Percentiles rank a stretch among this genome's conserved stretches.
phyloP scores from a whole-genome alignment of 1,140 invertebrate species.

The Cydia strobilella region DNA sequence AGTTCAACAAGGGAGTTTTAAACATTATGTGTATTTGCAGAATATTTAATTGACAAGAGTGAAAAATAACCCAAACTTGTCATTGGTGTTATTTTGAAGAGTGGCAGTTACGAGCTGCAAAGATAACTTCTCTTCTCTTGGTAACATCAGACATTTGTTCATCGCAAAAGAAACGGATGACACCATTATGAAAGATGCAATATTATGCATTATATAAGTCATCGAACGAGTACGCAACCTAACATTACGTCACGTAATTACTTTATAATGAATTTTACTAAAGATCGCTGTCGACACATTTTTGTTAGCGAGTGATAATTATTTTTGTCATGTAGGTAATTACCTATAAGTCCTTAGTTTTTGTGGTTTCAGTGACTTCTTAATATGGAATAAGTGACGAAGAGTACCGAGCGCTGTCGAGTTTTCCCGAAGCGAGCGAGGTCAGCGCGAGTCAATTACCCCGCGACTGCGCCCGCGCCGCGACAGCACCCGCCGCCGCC shows the following conservation, averaged over 20 bases:
- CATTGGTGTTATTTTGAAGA: background rate
- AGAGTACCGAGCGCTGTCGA: slow-evolving; percentile 56
- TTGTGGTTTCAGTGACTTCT: slow-evolving; percentile 13
- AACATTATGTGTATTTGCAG: no score
- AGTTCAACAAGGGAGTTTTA: background rate
- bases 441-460: slow-evolving; percentile 76
- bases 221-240: background rate
- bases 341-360: slow-evolving; percentile 1
- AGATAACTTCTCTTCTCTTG: background rate
- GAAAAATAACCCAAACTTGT: no score
- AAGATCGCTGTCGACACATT: background rate
- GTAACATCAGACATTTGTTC: slow-evolving; percentile 5
- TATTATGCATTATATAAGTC: slow-evolving; percentile 22
- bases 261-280: slow-evolving; percentile 14
- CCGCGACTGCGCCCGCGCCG: slow-evolving; percentile 46
- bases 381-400: slow-evolving; percentile 41
- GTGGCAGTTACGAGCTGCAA: slow-evolving; percentile 1
- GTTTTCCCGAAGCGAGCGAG: slow-evolving; percentile 71
- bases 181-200: slow-evolving; percentile 20
- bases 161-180: slow-evolving; percentile 22
- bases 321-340: background rate
- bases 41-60: no score
- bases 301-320: background rate
- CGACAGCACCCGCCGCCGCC: slow-evolving; percentile 23
- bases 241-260: slow-evolving; percentile 17